Conservation (phyloP, 1,140 invertebrate genomes). For the Leptonema lineaticorne region DNA sequence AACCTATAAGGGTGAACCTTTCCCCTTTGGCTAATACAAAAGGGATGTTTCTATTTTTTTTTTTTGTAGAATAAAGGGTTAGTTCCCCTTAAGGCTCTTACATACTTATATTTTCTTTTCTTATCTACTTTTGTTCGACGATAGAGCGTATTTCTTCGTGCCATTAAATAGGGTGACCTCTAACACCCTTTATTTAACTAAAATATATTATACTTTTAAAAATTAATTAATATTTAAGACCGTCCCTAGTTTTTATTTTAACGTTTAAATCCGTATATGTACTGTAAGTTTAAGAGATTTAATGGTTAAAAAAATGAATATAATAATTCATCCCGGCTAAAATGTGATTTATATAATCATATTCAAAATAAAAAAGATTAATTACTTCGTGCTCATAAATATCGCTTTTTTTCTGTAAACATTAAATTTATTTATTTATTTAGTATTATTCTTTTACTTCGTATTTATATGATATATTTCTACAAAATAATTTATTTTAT, state of each 20-base stretch:
- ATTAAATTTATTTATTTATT: too few relatives aligned
- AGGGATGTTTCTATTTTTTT: background rate
- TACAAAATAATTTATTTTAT: too few relatives aligned
- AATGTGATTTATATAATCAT: too few relatives aligned
- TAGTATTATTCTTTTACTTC: too few relatives aligned
- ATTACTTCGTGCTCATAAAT: too few relatives aligned
- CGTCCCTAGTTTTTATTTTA: background rate
- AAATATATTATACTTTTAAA: conserved; percentile 3
- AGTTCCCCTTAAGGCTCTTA: background rate
- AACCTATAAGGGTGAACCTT: conserved; percentile 1
- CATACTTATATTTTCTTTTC: conserved; percentile 10
- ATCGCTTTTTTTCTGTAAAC: too few relatives aligned
- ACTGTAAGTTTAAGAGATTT: too few relatives aligned
- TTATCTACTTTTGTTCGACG: background rate
- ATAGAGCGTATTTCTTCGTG: background rate
- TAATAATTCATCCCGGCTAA: too few relatives aligned
- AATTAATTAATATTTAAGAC: conserved; percentile 5
- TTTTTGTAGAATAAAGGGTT: conserved; percentile 1
- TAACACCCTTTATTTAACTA: background rate
- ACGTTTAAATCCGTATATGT: too few relatives aligned
- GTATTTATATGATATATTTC: too few relatives aligned
- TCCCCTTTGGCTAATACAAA: conserved; percentile 13
- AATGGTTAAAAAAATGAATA: too few relatives aligned
- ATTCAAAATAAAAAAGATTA: too few relatives aligned
- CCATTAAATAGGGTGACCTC: background rate